A percentile compares a stretch with the other conserved stretches of the same genome.
phyloP scores from a whole-genome alignment of 2,888 invertebrate species.

The Orthosia cruda region DNA sequence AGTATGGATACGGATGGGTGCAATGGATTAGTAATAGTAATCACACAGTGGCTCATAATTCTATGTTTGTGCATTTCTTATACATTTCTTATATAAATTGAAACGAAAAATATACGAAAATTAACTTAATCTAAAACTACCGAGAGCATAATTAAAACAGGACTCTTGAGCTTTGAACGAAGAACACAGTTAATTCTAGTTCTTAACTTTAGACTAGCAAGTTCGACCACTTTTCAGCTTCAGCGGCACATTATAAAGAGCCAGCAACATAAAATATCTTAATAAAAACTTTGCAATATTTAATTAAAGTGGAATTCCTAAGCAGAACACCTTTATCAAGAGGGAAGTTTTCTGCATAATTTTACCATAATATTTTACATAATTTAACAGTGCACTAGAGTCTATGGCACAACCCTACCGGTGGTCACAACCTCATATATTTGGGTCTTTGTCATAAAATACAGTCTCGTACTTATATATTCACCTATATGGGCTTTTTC shows the following conservation, averaged over 20 bases:
- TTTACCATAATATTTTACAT: conserved; percentile 62
- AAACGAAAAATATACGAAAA: not conserved
- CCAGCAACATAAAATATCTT: conserved; percentile 46
- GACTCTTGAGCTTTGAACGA: not conserved
- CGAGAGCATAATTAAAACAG: not conserved
- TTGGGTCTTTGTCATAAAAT: conserved; percentile 62
- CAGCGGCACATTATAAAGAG: conserved; percentile 29
- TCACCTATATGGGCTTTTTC: conserved; percentile 60
- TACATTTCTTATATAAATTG: too few relatives aligned
- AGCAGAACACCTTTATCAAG: conserved; percentile 43
- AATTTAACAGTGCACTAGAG: conserved; percentile 62
- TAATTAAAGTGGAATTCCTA: conserved; percentile 50
- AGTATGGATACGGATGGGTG: too few relatives aligned
- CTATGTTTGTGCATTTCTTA: too few relatives aligned
- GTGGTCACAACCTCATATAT: conserved; percentile 58
- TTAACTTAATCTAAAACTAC: not conserved
- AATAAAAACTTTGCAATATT: conserved; percentile 54
- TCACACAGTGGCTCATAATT: too few relatives aligned
- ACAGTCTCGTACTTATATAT: conserved; percentile 57
- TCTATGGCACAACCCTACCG: conserved; percentile 33
- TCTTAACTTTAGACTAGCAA: not conserved
- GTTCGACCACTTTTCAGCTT: conserved; percentile 14
- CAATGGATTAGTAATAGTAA: too few relatives aligned
- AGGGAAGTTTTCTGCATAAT: conserved; percentile 57
- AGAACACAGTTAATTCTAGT: conserved; percentile 5